These are phyloP conservation scores for Macrobrachium nipponense DNA, from an alignment of 1,140 invertebrate genomes.

Conservation along the genomic window DNA sequence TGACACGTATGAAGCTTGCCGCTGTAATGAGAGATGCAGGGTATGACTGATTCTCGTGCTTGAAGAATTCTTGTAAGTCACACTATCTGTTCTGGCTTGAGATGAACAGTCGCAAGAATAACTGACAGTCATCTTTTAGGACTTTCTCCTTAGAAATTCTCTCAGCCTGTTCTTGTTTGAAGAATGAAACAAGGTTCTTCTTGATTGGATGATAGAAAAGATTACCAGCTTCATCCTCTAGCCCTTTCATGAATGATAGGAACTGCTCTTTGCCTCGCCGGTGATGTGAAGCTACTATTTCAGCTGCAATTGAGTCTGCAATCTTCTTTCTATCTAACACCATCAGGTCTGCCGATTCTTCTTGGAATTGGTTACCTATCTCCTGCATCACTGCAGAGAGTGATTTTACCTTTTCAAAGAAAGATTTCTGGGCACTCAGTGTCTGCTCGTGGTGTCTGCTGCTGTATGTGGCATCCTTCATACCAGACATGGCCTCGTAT, in stretches of 20 bases:
- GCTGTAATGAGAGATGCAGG: neutral
- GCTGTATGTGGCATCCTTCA: too few relatives aligned
- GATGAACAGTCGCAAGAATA: too few relatives aligned
- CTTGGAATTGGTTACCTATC: slow-evolving; percentile 3
- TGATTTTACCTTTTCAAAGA: neutral
- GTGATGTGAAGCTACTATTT: neutral
- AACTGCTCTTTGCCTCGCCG: neutral
- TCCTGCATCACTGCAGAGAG: slow-evolving; percentile 1
- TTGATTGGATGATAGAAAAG: neutral
- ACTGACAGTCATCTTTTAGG: too few relatives aligned
- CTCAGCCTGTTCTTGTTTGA: too few relatives aligned
- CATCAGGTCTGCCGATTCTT: neutral
- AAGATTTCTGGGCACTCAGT: slow-evolving; percentile 2
- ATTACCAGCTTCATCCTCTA: neutral
- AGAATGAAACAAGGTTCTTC: too few relatives aligned
- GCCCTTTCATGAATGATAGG: neutral
- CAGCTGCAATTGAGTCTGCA: neutral
- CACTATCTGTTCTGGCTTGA: too few relatives aligned
- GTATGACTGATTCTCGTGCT: too few relatives aligned
- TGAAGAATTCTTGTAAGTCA: too few relatives aligned
- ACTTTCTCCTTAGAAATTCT: too few relatives aligned
- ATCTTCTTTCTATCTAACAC: neutral
- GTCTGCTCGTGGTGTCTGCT: neutral
- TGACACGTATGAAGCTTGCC: neutral
- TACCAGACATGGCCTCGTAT: too few relatives aligned